Evolutionary conservation across 2,113 vertebrate genomes (phyloP).

Genomic region (Coregonus clupeaformis): DNA sequence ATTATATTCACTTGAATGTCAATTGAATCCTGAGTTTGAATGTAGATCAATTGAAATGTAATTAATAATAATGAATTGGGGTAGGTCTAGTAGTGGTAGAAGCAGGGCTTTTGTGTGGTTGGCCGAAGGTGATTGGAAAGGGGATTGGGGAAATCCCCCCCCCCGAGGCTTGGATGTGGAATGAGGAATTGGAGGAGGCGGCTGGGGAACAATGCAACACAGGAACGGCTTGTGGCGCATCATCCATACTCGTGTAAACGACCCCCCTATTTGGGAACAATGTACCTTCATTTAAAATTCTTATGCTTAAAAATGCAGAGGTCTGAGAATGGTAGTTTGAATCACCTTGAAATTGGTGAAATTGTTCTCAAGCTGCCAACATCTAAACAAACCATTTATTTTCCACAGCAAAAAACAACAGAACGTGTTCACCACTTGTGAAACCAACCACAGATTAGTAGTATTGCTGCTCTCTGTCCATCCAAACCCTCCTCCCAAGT

Average conservation of each 20-base stretch:
- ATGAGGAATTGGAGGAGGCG: too few species aligned
- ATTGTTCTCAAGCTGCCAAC: not conserved
- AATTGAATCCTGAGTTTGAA: too few species aligned
- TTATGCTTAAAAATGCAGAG: not conserved
- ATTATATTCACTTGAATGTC: too few species aligned
- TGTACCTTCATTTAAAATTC: not conserved
- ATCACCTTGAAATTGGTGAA: not conserved
- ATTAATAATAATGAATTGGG: too few species aligned
- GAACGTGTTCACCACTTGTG: not conserved
- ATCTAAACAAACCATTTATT: not conserved
- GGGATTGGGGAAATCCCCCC: too few species aligned
- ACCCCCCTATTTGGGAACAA: conserved; percentile 20
- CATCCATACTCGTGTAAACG: conserved; percentile 58
- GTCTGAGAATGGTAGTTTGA: not conserved
- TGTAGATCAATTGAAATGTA: too few species aligned
- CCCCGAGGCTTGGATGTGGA: too few species aligned
- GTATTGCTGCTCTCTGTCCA: not conserved
- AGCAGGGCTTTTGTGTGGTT: conserved; percentile 61
- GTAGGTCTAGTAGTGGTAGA: conserved; percentile 52
- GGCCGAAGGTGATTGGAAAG: too few species aligned
- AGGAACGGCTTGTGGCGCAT: not conserved
- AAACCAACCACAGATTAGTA: not conserved
- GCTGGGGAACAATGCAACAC: too few species aligned
- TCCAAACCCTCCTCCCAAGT: not conserved
- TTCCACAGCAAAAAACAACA: not conserved